Evolutionary conservation across 1,140 invertebrate genomes (phyloP).

Genomic region (Drosophila repleta): DNA sequence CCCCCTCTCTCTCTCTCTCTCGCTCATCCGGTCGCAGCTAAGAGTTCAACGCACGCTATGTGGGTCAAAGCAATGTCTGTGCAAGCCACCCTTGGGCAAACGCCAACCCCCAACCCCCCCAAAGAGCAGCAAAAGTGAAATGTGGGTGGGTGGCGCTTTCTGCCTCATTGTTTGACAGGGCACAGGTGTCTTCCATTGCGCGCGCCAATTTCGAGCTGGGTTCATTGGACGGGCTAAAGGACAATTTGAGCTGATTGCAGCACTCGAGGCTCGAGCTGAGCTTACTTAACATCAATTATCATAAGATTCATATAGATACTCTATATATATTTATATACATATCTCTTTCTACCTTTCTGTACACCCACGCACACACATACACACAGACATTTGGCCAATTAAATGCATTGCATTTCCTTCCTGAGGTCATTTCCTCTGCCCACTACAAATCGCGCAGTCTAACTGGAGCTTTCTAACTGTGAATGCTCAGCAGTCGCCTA

Average conservation of each 20-base stretch:
- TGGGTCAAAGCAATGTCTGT: constrained; percentile 86
- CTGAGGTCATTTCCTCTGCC: constrained; percentile 72
- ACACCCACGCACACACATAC: neutral
- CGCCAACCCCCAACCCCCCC: neutral
- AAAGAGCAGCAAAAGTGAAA: constrained; percentile 70
- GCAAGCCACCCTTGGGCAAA: constrained; percentile 34
- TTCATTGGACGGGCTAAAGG: constrained; percentile 74
- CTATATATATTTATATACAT: neutral
- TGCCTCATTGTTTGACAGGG: constrained; percentile 57
- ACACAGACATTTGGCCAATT: constrained; percentile 59
- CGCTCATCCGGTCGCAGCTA: constrained; percentile 37
- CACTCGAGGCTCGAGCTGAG: neutral
- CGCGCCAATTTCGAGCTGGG: constrained; percentile 57
- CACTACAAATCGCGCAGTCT: constrained; percentile 14
- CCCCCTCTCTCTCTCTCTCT: neutral
- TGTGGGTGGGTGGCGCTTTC: constrained; percentile 21
- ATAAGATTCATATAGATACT: too few relatives aligned
- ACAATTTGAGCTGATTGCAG: constrained; percentile 26
- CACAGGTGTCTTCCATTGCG: constrained; percentile 72
- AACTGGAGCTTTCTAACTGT: constrained; percentile 38
- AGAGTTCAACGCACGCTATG: constrained; percentile 85
- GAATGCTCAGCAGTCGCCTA: constrained; percentile 23
- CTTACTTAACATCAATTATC: neutral
- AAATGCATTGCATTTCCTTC: constrained; percentile 76
- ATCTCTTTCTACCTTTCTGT: neutral